Evolutionary conservation across 2,797 vertebrate genomes (phyloP), one percentile per base, ranked within the genome.

Genomic region (Scleropages formosus): DNA sequence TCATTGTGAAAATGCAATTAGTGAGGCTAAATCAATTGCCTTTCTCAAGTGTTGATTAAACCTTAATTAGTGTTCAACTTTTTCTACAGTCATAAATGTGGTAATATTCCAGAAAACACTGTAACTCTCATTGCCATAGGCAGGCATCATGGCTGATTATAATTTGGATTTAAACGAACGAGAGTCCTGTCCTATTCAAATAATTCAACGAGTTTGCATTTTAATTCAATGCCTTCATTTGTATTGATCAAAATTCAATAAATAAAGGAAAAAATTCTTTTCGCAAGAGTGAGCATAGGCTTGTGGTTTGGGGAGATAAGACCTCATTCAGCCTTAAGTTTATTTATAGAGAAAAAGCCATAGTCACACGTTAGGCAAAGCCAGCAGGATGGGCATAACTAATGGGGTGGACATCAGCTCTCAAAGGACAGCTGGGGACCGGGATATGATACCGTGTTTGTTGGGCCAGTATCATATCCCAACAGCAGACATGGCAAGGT

Each of bases 141-240:
- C 22, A n/a, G 27, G 20, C 13, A 72, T 15, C 26, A 18, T 9
- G 31, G 13, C 22, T 31, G 6, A 72, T 72, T 59, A 8, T 27
- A 51, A 58, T 58, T 72, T 63, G 13, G 46, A 4, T 16, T 20
- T 1, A 20, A 8, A 16, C 22, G 61, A 31, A 31, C 53, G 46
- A 31, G 53, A 51, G n/a, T 24, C 11, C 8, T 47, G n/a, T 9
- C 61, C 1, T n/a, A 13, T 22, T 56, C 44, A 12, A 20, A 70
- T 31, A 22, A 63, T 39, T 72, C 51, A 49, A 71, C 63, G 26
- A 9, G 67, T 46, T 8, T 53, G 24, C 18, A 62, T 76, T 71
- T 51, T 76, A 71, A 76, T 76, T 76, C 76, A 76, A 76, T 69
- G 24, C 24, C 26, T 61, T 60, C 53, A 47, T 69, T 75, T 75